A percentile compares a stretch with the other conserved stretches of the same genome.
Evolutionary conservation across 2,888 invertebrate genomes (phyloP).

Genomic region (Metalampra italica): DNA sequence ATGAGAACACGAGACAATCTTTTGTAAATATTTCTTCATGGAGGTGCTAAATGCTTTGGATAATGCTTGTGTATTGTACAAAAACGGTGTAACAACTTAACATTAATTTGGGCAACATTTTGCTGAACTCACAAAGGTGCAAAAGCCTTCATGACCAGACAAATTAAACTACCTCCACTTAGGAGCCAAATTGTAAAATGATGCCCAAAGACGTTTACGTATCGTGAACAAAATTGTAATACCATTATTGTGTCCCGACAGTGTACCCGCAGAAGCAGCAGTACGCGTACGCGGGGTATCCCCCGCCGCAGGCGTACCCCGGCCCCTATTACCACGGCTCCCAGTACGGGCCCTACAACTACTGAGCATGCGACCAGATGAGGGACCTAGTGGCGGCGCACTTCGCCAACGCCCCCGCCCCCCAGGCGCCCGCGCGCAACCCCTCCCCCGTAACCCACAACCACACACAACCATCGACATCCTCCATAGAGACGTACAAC

Average conservation of each 20-base stretch:
- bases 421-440: slow-evolving; percentile 70
- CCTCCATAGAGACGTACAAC: slow-evolving; percentile 60
- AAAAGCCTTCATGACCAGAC: too few species aligned
- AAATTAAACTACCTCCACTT: too few species aligned
- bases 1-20: not conserved
- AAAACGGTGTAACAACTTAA: too few species aligned
- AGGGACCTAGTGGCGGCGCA: slow-evolving; percentile 70
- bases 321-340: slow-evolving; percentile 95
- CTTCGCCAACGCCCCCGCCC: slow-evolving; percentile 67
- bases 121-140: too few species aligned
- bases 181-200: not conserved
- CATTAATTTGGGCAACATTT: too few species aligned
- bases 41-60: not conserved
- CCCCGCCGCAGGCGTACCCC: slow-evolving; percentile 89
- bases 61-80: too few species aligned
- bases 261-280: slow-evolving; percentile 97
- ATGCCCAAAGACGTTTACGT: not conserved
- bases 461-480: slow-evolving; percentile 27
- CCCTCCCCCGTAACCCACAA: slow-evolving; percentile 29
- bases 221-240: too few species aligned
- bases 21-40: slow-evolving; percentile 4
- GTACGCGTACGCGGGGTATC: slow-evolving; percentile 93
- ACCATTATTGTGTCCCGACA: slow-evolving; percentile 48
- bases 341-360: slow-evolving; percentile 95
- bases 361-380: slow-evolving; percentile 82